Conservation (phyloP, 2,797 vertebrate genomes). For the Microtus agrestis region DNA sequence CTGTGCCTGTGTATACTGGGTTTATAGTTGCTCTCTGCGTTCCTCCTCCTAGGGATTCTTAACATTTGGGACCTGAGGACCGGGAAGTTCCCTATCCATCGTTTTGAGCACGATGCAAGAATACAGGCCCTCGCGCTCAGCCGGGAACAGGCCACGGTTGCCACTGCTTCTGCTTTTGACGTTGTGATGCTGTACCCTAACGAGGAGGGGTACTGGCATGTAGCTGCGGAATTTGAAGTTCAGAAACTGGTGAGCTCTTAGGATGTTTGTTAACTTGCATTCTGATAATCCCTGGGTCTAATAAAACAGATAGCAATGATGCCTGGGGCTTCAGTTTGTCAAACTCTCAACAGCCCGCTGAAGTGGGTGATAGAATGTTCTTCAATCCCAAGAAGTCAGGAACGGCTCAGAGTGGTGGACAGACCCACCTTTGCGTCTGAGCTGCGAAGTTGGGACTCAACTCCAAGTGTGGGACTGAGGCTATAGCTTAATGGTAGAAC, state of each 20-base stretch:
- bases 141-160: constrained; percentile 87
- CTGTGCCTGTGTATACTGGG: not conserved
- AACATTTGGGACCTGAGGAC: constrained; percentile 95
- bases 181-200: constrained; percentile 90
- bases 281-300: constrained; percentile 6
- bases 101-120: constrained; percentile 91
- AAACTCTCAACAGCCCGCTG: not conserved
- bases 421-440: not conserved
- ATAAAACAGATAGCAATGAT: not conserved
- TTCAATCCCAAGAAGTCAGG: not conserved
- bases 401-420: not conserved
- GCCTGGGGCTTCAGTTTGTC: not conserved
- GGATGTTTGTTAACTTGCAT: not conserved
- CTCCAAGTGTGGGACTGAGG: not conserved
- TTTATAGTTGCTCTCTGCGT: not conserved
- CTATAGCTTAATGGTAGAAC: not conserved
- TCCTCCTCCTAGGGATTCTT: constrained; percentile 89
- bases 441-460: not conserved
- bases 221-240: constrained; percentile 87
- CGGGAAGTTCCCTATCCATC: constrained; percentile 92
- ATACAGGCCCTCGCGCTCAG: constrained; percentile 92
- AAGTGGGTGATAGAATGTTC: not conserved
- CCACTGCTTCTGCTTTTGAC: constrained; percentile 90
- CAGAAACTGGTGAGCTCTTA: constrained; percentile 92
- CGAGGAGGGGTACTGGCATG: constrained; percentile 93